A percentile compares a stretch with the other conserved stretches of the same genome.
phyloP scores from a whole-genome alignment of 1,140 invertebrate species.

The Helicoverpa zea region DNA sequence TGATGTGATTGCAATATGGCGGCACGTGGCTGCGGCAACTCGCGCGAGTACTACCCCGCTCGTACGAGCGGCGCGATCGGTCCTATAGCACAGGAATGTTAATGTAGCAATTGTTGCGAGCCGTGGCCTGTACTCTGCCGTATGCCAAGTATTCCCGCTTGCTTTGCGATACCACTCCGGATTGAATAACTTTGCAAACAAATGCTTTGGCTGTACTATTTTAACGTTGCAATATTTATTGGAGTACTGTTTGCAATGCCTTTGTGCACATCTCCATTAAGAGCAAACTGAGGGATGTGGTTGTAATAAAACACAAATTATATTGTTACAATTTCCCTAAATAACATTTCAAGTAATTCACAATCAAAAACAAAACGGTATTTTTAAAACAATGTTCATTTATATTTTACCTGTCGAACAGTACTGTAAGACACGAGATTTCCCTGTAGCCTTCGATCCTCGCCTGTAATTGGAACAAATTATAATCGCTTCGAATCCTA shows the following conservation, averaged over 20 bases:
- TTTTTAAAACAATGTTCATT: not conserved
- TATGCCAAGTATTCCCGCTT: not conserved
- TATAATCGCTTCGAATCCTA: slow-evolving; percentile 12
- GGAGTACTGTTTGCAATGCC: no score
- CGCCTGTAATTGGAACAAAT: slow-evolving; percentile 11
- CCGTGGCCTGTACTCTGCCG: not conserved
- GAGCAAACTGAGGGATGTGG: no score
- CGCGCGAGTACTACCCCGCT: not conserved
- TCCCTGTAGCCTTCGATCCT: not conserved
- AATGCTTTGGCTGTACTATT: no score
- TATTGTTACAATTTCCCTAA: no score
- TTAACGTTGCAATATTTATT: no score
- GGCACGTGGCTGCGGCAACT: not conserved
- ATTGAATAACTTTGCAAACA: not conserved
- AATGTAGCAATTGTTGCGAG: not conserved
- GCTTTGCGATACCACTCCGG: not conserved
- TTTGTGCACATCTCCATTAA: no score
- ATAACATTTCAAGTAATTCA: no score
- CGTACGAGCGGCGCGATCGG: not conserved
- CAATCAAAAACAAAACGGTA: not conserved
- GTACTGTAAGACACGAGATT: not conserved
- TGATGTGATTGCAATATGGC: slow-evolving; percentile 4
- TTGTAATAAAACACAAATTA: no score
- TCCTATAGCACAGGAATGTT: slow-evolving; percentile 2
- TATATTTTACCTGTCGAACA: not conserved